Evolutionary conservation across 2,797 vertebrate species (phyloP).

Genomic region (Lemur catta): DNA sequence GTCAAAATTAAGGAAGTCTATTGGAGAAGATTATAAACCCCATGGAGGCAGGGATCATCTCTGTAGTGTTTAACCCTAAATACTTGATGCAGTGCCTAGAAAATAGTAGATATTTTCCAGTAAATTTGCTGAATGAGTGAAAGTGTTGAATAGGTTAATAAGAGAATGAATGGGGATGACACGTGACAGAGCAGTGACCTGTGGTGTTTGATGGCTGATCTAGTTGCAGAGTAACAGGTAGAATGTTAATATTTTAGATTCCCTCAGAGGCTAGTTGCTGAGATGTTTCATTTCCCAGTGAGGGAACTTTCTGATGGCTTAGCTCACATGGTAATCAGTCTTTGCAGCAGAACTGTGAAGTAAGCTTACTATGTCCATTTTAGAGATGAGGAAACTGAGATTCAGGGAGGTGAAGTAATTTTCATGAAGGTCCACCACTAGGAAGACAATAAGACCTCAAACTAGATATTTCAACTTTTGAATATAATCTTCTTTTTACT

Average conservation of each 20-base stretch:
- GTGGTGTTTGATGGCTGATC: not conserved
- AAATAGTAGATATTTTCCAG: not conserved
- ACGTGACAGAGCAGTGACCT: not conserved
- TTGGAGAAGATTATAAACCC: not conserved
- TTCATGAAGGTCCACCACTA: not conserved
- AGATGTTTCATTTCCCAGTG: not conserved
- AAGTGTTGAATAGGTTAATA: not conserved
- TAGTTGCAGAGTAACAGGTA: not conserved
- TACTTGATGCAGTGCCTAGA: not conserved
- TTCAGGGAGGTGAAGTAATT: not conserved
- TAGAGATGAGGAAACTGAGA: not conserved
- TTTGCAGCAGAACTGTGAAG: not conserved
- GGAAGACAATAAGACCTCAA: not conserved
- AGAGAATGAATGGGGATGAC: not conserved
- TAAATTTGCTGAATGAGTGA: not conserved
- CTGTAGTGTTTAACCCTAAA: not conserved
- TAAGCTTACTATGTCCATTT: not conserved
- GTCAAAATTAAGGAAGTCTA: not conserved
- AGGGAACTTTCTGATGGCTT: not conserved
- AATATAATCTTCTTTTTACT: not conserved
- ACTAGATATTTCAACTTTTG: not conserved
- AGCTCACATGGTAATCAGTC: not conserved
- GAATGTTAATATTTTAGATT: constrained; percentile 11
- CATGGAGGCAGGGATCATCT: not conserved
- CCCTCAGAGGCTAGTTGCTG: not conserved